Base-by-base conservation (phyloP, 2,888 invertebrate species). In the Noctua janthe region DNA sequence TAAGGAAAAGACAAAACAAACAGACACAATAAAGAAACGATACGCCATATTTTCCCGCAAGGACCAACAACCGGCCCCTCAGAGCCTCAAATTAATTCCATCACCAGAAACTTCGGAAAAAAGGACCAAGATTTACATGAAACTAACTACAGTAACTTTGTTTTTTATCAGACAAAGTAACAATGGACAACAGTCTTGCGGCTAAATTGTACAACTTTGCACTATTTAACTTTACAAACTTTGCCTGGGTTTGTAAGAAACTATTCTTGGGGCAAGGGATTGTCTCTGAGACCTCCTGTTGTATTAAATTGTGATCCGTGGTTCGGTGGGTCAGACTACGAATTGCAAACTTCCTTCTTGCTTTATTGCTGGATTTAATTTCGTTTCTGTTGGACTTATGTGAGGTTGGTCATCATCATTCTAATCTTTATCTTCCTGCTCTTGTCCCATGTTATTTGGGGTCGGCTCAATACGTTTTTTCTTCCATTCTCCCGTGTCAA, bases 211-310 rank as follows among this genome's bases (percentile, higher is more conserved):
- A 92, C 93, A 94, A 95, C 93, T 95, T 94, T 92, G 90, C 93
- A 94, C 94, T 95, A 94, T 95, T 95, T 95, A 94, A 95, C 94
- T 95, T 94, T 23, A 86, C 84, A 90, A 94, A 95, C 92, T 94
- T 92, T 82, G 89, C 91, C 91, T 84, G 67, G 76, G 91, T 92
- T 90, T 79, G 87, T 88, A 89, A 91, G 90, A 91, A 94, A 92
- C 93, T 94, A 92, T 93, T 86, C 85, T 82, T 86, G 90, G 88
- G 87, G 87, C 79, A 80, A 82, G 88, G 88, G 89, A 93, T 94
- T 94, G 94, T 94, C 94, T 94, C 90, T 87, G 89, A 81, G 84
- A 84, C 87, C 74, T 79, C 87, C 84, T 85, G 84, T 88, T 87
- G 86, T 91, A 89, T 90, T 91, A 90, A 90, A 90, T 92, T 91